Percentiles rank a stretch among this genome's conserved stretches.
Evolutionary conservation across 2,797 vertebrate species (phyloP).

Genomic region (Acrocephalus scirpaceus): DNA sequence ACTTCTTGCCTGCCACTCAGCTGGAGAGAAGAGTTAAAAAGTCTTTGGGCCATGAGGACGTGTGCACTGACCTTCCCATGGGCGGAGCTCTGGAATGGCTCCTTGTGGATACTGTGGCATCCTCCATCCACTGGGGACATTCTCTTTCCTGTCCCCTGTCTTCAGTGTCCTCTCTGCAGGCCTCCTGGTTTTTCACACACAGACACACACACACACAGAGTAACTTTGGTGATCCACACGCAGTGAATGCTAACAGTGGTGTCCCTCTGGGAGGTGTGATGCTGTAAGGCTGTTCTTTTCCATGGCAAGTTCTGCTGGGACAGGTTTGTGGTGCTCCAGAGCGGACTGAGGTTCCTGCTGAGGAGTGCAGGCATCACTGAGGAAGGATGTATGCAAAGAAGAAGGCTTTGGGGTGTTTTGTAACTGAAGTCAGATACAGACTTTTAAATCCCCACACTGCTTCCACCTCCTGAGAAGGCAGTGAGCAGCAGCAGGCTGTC

Average conservation of each 20-base stretch:
- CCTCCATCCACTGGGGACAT: background rate
- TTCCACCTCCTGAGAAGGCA: background rate
- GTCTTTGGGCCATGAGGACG: background rate
- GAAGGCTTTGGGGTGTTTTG: background rate
- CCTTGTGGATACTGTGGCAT: background rate
- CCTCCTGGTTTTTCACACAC: background rate
- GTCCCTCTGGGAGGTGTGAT: background rate
- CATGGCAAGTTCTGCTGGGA: background rate
- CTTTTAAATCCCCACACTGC: background rate
- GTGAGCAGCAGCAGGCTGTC: background rate
- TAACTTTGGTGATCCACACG: background rate
- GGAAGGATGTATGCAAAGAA: background rate
- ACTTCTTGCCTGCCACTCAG: constrained; percentile 31
- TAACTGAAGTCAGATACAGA: background rate
- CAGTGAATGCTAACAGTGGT: background rate
- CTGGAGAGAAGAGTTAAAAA: background rate
- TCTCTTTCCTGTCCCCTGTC: background rate
- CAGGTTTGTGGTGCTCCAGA: background rate
- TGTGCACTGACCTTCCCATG: background rate
- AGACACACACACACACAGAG: background rate
- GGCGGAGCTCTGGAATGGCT: background rate
- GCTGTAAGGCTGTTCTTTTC: background rate
- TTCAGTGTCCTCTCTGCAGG: background rate
- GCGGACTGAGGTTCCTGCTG: accelerated
- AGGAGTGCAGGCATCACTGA: too few relatives aligned